These are phyloP conservation scores for Scaptodrosophila lebanonensis DNA, from an alignment of 1,140 invertebrate genomes.

Conservation along the genomic window DNA sequence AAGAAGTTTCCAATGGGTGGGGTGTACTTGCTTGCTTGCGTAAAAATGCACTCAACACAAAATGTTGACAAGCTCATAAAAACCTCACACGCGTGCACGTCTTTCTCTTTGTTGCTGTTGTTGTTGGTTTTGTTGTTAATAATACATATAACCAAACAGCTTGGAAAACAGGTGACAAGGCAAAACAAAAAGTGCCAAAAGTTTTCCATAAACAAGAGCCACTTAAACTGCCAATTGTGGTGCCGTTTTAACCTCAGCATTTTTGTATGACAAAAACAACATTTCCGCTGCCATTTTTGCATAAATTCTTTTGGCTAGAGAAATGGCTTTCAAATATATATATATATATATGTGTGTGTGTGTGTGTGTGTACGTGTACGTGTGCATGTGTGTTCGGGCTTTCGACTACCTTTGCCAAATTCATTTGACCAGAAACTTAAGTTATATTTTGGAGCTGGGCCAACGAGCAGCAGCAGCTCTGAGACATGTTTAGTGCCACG, in stretches of 20 bases:
- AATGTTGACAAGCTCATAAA: slow-evolving; percentile 72
- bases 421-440: slow-evolving; percentile 77
- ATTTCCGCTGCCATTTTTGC: slow-evolving; percentile 59
- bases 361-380: slow-evolving; percentile 19
- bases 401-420: slow-evolving; percentile 74
- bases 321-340: slow-evolving; percentile 41
- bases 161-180: slow-evolving; percentile 62
- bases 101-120: too few species aligned
- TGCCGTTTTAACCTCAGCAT: not conserved
- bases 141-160: not conserved
- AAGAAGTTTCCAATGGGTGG: not conserved
- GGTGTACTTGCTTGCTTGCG: slow-evolving; percentile 25
- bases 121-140: too few species aligned
- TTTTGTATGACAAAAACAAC: slow-evolving; percentile 30
- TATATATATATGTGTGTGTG: slow-evolving; percentile 20
- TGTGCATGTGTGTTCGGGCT: not conserved
- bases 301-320: slow-evolving; percentile 51
- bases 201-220: slow-evolving; percentile 44
- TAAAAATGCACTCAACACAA: slow-evolving; percentile 71
- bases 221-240: slow-evolving; percentile 68
- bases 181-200: slow-evolving; percentile 33
- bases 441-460: slow-evolving; percentile 72
- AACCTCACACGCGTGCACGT: slow-evolving; percentile 32
- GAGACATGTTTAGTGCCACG: slow-evolving; percentile 69
- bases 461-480: slow-evolving; percentile 36